phyloP scores from a whole-genome alignment of 2,888 invertebrate species.

The Polia nebulosa region DNA sequence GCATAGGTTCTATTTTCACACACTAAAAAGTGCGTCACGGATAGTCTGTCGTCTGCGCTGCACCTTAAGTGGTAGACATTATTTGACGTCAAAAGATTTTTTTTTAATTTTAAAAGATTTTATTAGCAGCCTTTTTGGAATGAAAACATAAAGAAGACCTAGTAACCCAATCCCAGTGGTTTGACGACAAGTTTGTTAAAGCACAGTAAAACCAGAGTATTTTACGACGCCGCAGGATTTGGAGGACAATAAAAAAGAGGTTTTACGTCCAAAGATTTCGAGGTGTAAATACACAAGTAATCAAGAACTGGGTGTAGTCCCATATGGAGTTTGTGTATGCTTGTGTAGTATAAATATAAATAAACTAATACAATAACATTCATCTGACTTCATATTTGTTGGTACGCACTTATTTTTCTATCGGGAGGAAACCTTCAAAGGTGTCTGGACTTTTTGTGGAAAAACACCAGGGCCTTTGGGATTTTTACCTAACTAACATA shows the following conservation, averaged over 20 bases:
- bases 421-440: too few species aligned
- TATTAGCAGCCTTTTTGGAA: neutral
- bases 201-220: neutral
- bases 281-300: neutral
- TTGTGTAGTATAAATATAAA: neutral
- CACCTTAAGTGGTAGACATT: too few species aligned
- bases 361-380: too few species aligned
- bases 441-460: too few species aligned
- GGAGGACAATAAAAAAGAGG: slow-evolving; percentile 11
- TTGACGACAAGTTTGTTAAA: slow-evolving; percentile 8
- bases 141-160: neutral
- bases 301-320: neutral
- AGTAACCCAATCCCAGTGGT: neutral
- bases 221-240: slow-evolving; percentile 2
- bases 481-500: too few species aligned
- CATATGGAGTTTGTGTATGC: neutral
- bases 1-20: too few species aligned
- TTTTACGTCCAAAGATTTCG: slow-evolving; percentile 16
- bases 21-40: too few species aligned
- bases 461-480: too few species aligned
- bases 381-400: too few species aligned
- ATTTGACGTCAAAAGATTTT: too few species aligned
- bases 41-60: too few species aligned
- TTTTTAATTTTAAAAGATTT: neutral
- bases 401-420: too few species aligned